Evolutionary conservation across 2,888 invertebrate species (phyloP).

Genomic region (Sacculina carcini): DNA sequence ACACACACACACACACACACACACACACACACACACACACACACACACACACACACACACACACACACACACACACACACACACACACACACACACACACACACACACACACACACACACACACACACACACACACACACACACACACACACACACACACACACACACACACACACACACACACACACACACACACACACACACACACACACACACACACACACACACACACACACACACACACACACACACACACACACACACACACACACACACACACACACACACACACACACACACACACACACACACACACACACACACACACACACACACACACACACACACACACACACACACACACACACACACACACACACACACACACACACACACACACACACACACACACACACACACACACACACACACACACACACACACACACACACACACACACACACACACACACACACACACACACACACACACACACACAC

Average conservation of each 20-base stretch:
- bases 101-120: too few relatives aligned
- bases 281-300: background rate
- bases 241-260: background rate
- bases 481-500: too few relatives aligned
- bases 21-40: background rate
- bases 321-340: background rate
- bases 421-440: too few relatives aligned
- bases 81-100: too few relatives aligned
- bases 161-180: background rate
- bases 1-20: background rate
- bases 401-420: conserved; percentile 1
- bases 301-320: background rate
- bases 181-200: background rate
- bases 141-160: background rate
- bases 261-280: background rate
- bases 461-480: too few relatives aligned
- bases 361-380: background rate
- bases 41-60: background rate
- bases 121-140: too few relatives aligned
- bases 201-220: background rate
- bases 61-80: background rate
- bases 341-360: background rate
- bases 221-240: background rate
- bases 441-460: too few relatives aligned
- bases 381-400: conserved; percentile 5